phyloP scores from a whole-genome alignment of 2,888 invertebrate genomes.

The Eilema griseolum region DNA sequence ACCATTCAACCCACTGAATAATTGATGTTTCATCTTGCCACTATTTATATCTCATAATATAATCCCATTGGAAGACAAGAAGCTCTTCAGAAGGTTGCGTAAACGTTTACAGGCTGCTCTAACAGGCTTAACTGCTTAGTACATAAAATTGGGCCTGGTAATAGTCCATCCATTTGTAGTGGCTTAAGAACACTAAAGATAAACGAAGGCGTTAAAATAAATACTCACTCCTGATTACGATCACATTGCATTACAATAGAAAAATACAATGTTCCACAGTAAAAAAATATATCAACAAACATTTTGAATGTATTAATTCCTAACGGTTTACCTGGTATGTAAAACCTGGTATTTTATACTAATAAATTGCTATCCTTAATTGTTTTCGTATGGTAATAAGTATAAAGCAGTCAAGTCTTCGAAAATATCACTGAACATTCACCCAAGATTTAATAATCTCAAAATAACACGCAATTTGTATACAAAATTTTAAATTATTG shows the following conservation, averaged over 20 bases:
- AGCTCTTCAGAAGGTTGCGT: constrained; percentile 13
- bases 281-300: too few species aligned
- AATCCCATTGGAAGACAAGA: background rate
- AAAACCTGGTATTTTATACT: too few species aligned
- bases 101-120: constrained; percentile 1
- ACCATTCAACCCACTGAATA: background rate
- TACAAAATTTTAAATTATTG: background rate
- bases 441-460: background rate
- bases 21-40: background rate
- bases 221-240: background rate
- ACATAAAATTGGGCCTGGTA: too few species aligned
- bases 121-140: background rate
- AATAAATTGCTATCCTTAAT: too few species aligned
- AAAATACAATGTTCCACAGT: background rate
- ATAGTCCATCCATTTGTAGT: background rate
- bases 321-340: too few species aligned
- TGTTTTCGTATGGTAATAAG: background rate
- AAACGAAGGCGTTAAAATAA: background rate
- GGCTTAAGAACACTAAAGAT: background rate
- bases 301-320: too few species aligned
- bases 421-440: background rate
- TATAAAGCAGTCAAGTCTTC: background rate
- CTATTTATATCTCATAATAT: background rate
- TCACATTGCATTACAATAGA: background rate
- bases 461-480: background rate